Evolutionary conservation across 2,113 vertebrate genomes (phyloP).

Genomic region (Datnioides undecimradiatus): DNA sequence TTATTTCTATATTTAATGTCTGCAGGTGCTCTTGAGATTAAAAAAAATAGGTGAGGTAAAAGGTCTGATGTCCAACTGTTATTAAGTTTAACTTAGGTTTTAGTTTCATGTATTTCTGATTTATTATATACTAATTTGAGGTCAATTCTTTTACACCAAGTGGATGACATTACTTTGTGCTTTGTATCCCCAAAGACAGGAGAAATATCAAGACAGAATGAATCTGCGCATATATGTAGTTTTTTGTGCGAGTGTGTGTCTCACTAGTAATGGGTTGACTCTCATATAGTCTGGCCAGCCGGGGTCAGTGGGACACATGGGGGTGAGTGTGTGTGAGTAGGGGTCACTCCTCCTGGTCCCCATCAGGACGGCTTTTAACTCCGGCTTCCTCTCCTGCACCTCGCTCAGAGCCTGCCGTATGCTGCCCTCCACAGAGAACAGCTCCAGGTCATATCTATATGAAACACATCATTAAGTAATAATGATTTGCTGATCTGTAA

Average conservation of each 20-base stretch:
- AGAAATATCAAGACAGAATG: background rate
- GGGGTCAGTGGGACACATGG: conserved; percentile 90
- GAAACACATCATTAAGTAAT: background rate
- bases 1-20: conserved; percentile 5
- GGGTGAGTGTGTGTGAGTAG: conserved; percentile 87
- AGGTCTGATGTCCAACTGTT: background rate
- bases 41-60: background rate
- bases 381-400: conserved; percentile 85
- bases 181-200: background rate
- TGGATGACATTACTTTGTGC: background rate
- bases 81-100: background rate
- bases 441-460: conserved; percentile 87
- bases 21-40: conserved; percentile 1
- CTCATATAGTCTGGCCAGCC: conserved; percentile 94
- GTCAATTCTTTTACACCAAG: background rate
- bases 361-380: conserved; percentile 92
- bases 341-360: conserved; percentile 94
- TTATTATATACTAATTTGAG: background rate
- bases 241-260: conserved; percentile 1
- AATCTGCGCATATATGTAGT: background rate
- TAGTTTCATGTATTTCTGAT: background rate
- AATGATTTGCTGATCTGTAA: background rate
- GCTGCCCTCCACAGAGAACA: conserved; percentile 89
- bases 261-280: conserved; percentile 92
- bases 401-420: conserved; percentile 89